phyloP scores from a whole-genome alignment of 2,113 vertebrate genomes.

The Gallinago media region DNA sequence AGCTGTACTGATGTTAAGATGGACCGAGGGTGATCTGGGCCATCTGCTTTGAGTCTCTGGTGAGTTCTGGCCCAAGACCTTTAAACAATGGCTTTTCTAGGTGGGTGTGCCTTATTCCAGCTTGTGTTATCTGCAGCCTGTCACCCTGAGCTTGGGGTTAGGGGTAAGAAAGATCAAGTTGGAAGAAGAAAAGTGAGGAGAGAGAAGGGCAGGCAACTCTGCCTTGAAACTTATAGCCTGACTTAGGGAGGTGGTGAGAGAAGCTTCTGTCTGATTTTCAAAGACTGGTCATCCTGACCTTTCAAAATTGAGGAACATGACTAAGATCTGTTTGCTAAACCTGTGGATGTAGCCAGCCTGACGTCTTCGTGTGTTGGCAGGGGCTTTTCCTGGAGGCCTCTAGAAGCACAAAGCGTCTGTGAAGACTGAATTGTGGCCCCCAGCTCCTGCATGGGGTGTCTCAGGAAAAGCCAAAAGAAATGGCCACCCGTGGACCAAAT shows the following conservation, averaged over 20 bases:
- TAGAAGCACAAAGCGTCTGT: not conserved
- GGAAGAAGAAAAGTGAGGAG: not conserved
- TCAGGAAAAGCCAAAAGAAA: not conserved
- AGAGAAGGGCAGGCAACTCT: not conserved
- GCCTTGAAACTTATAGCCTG: not conserved
- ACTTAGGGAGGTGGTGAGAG: not conserved
- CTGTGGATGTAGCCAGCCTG: not conserved
- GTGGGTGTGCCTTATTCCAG: not conserved
- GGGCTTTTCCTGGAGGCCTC: not conserved
- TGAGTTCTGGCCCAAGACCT: not conserved
- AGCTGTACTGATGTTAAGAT: not conserved
- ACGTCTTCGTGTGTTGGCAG: not conserved
- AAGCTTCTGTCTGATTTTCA: not conserved
- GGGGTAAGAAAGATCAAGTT: not conserved
- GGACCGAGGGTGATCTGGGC: not conserved
- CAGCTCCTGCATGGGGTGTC: not conserved
- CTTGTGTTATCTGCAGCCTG: not conserved
- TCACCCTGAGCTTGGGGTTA: not conserved
- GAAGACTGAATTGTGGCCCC: not conserved
- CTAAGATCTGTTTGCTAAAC: not conserved
- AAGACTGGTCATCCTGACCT: not conserved
- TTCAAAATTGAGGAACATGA: not conserved
- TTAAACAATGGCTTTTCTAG: not conserved
- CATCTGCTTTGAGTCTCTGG: not conserved
- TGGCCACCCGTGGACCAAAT: fast-evolving